Evolutionary conservation across 2,888 invertebrate species (phyloP).

Genomic region (Entomobrya proxima): DNA sequence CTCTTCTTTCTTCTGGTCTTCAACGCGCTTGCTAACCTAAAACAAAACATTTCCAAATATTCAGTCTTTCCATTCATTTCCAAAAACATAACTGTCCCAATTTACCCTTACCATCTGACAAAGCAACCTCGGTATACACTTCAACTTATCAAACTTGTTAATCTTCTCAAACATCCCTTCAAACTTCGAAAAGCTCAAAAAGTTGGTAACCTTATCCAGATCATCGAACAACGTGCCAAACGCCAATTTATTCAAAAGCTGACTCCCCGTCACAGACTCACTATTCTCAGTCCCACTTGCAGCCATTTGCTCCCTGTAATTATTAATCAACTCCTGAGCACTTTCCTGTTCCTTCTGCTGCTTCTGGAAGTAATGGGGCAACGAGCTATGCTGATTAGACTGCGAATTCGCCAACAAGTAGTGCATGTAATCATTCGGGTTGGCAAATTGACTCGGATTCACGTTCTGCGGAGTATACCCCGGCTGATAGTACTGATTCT

Average conservation of each 20-base stretch:
- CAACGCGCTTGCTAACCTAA: slow-evolving; percentile 60
- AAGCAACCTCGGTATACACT: slow-evolving; percentile 72
- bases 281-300: not conserved
- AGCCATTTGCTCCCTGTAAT: slow-evolving; percentile 38
- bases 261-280: slow-evolving; percentile 19
- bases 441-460: not conserved
- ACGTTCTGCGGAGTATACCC: not conserved
- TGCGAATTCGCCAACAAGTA: slow-evolving; percentile 37
- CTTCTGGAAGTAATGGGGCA: slow-evolving; percentile 31
- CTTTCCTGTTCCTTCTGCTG: slow-evolving; percentile 19
- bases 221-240: slow-evolving; percentile 63
- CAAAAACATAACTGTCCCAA: too few relatives aligned
- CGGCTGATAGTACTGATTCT: not conserved
- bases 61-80: too few relatives aligned
- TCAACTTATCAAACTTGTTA: slow-evolving; percentile 71
- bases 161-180: slow-evolving; percentile 70
- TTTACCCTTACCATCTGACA: slow-evolving; percentile 71
- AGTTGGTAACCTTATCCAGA: slow-evolving; percentile 43
- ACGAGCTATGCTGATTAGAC: slow-evolving; percentile 29
- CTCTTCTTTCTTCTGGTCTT: slow-evolving; percentile 55
- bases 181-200: slow-evolving; percentile 67
- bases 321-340: slow-evolving; percentile 1
- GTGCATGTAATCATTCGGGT: slow-evolving; percentile 55
- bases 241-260: slow-evolving; percentile 40
- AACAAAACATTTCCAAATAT: not conserved